These are phyloP conservation scores for Noctua pronuba DNA, from an alignment of 2,888 invertebrate species.

Conservation along the genomic window DNA sequence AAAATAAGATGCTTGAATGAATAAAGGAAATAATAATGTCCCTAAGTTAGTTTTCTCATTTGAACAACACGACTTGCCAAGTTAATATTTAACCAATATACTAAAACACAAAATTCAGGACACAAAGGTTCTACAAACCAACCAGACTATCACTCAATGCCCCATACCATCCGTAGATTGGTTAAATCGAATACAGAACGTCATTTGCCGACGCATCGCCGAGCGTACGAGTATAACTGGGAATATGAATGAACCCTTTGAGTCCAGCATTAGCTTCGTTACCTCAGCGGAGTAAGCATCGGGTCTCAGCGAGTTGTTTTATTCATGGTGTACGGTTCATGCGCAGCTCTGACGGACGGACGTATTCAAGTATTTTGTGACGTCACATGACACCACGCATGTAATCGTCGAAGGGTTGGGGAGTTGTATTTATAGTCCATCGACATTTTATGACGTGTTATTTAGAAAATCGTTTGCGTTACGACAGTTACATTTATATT, in stretches of 20 bases:
- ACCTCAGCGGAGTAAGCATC: constrained; percentile 47
- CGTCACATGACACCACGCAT: neutral
- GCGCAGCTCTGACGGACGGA: constrained; percentile 11
- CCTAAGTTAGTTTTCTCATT: constrained; percentile 18
- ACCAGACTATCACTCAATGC: neutral
- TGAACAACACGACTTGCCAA: constrained; percentile 17
- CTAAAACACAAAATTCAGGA: neutral
- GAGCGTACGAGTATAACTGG: constrained; percentile 28
- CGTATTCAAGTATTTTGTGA: constrained; percentile 9
- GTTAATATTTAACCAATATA: neutral
- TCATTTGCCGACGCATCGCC: constrained; percentile 65
- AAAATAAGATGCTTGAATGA: too few relatives aligned
- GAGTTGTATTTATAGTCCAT: neutral
- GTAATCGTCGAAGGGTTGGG: neutral
- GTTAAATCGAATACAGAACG: constrained; percentile 45
- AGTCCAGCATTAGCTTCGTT: constrained; percentile 62
- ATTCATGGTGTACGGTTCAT: constrained; percentile 35
- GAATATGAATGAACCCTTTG: constrained; percentile 63
- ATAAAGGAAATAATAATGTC: too few relatives aligned
- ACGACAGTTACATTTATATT: too few relatives aligned
- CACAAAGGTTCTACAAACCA: too few relatives aligned
- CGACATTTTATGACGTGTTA: neutral
- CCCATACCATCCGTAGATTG: neutral
- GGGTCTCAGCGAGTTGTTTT: constrained; percentile 51
- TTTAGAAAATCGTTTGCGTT: neutral